Base-by-base conservation (phyloP, 2,888 invertebrate species). In the Phyllotreta striolata region DNA sequence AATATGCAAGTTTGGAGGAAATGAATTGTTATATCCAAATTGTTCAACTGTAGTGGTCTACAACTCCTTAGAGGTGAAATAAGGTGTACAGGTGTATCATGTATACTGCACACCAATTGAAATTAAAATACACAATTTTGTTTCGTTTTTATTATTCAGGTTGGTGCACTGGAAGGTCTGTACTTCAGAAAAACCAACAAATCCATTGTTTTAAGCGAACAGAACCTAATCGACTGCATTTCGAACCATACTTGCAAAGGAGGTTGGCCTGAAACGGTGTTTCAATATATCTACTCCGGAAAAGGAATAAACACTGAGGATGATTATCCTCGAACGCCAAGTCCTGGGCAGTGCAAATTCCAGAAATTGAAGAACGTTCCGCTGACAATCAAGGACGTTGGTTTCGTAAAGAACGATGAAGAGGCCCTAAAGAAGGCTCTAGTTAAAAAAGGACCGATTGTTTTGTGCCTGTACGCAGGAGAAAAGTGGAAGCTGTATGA, bases 171-270 rank as follows among this genome's bases (percentile, higher is more conserved):
- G 41, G 66, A 66, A 55, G 62, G 58, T 3, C 55, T 49, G n/a
- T 43, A 63, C 44, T 66, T 62, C 55, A 61, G 40, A 43, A 63
- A 56, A 43, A 57, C 55, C 37, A 58, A 56, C 38, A 52, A 52
- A 24, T 44, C 60, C 7, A 13, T 64, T 13, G 12, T 62, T 3
- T 52, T 66, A 9, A 65, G 66, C 38, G 64, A 66, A 43, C 69
- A 69, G 41, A 67, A 62, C 47, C 44, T 69, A 35, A 54, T 69
- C 10, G 69, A 86, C 40, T 64, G 66, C 41, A 56, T 58, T 6
- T 58, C 61, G 9, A 58, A 62, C 49, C 6, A 12, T 6, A 64
- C 61, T n/a, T 66, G 63, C 38, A 6, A 14, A 0, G 66, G 66
- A 1, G 66, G 66, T 6, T 61, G 47, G 51, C 63, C 66, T 2